Evolutionary conservation across 2,888 invertebrate species (phyloP), one percentile per base, ranked within the genome.

Genomic region (Ophonus ardosiacus): DNA sequence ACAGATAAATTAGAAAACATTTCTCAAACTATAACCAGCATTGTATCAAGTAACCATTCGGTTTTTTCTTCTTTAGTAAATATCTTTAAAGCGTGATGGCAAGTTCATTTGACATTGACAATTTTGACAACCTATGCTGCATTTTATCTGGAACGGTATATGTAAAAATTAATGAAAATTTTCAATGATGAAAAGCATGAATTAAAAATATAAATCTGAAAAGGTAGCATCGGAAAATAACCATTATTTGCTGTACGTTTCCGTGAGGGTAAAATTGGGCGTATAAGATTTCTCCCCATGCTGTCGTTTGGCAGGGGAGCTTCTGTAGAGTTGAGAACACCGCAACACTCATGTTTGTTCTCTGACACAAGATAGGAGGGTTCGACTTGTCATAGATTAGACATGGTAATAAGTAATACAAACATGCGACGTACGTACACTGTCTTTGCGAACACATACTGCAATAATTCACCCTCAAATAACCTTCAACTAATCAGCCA

Each of bases 351-450:
- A 43, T 74, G 71, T 74, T 74, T 74, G 71, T 74, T 57, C 78
- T 78, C 57, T 78, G 56, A 78, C 78, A 78, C 78, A 78, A 78
- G 57, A 78, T 78, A 78, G 78, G 78, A 78, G 78, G 78, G 57
- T 57, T 78, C 78, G 57, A 78, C 78, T 78, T 78, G 57, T 57
- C 78, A 78, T 57, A 78, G 56, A 78, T 78, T 78, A 78, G 57
- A 56, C 78, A 78, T 78, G 71, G 71, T 74, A 74, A 74, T 74
- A 74, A 74, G 71, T 74, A 74, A 74, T 74, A 74, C 71, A 74
- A 43, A 74, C 71, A 40, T 74, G 71, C 71, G 71, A 40, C 43
- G 71, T 74, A 43, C 43, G 71, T 74, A 74, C 40, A 74, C 40
- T 74, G 71, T 74, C 71, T 74, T 74, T 43, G 43, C 71, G 43